Evolutionary conservation across 2,888 invertebrate species (phyloP).

Genomic region (Eristalis intricaria): DNA sequence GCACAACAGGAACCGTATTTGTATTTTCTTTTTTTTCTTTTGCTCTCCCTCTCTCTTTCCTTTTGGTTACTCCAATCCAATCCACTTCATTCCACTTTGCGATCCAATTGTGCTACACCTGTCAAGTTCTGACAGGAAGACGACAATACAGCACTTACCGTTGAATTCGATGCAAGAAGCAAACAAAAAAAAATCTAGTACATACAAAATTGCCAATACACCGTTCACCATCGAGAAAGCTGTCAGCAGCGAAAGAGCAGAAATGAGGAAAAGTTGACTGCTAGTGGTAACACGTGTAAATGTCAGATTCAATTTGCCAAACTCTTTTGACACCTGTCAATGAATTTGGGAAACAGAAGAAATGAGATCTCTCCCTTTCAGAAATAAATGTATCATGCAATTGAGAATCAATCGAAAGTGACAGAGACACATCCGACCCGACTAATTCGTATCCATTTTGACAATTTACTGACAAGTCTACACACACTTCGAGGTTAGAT

Average conservation of each 20-base stretch:
- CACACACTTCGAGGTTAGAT: neutral
- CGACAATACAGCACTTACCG: constrained; percentile 3
- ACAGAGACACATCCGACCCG: neutral
- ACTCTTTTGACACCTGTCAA: neutral
- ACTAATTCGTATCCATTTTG: neutral
- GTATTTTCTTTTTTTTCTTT: neutral
- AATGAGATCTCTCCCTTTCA: neutral
- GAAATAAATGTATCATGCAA: neutral
- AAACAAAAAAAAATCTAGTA: neutral
- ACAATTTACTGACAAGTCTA: neutral
- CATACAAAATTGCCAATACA: neutral
- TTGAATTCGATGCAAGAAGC: neutral
- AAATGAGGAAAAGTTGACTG: neutral
- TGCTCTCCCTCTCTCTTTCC: too few relatives aligned
- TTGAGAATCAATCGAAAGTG: neutral
- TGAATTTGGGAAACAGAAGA: neutral
- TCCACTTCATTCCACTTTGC: neutral
- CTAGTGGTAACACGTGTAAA: neutral
- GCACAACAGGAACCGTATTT: neutral
- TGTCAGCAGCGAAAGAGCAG: neutral
- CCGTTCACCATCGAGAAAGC: neutral
- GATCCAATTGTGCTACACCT: neutral
- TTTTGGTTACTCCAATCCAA: neutral
- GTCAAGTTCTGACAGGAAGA: neutral
- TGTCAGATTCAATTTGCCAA: neutral